phyloP scores from a whole-genome alignment of 2,888 invertebrate species.

The Junonia oenone region DNA sequence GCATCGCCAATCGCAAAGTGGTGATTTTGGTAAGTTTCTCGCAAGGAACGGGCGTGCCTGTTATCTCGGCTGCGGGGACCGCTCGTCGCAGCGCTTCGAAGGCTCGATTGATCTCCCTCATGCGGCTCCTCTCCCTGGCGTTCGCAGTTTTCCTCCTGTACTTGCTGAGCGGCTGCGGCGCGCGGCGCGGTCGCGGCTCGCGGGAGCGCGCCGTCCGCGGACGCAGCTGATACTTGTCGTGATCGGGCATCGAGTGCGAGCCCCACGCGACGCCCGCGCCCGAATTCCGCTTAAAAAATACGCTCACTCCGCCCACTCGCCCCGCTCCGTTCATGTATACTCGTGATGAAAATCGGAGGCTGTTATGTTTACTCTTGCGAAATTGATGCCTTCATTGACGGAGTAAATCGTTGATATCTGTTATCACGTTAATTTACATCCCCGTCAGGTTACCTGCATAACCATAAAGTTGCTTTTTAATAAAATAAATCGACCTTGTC shows the following conservation, averaged over 20 bases:
- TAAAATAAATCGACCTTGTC: background rate
- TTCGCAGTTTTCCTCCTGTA: constrained; percentile 94
- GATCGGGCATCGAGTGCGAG: constrained; percentile 72
- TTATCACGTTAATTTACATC: background rate
- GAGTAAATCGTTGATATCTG: background rate
- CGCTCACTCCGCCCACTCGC: constrained; percentile 65
- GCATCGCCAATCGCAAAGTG: constrained; percentile 91
- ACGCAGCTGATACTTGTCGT: constrained; percentile 78
- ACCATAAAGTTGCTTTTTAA: background rate
- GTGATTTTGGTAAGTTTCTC: constrained; percentile 95
- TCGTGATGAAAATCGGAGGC: constrained; percentile 30
- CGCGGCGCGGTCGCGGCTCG: constrained; percentile 78
- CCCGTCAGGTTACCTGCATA: background rate
- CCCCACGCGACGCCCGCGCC: constrained; percentile 51
- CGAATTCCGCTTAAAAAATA: constrained; percentile 64
- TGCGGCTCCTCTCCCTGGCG: constrained; percentile 90
- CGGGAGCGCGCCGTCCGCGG: constrained; percentile 72
- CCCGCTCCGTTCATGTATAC: constrained; percentile 69
- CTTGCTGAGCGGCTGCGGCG: constrained; percentile 89
- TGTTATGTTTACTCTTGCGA: background rate
- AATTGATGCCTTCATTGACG: background rate
- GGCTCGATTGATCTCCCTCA: constrained; percentile 94
- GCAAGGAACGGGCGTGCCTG: constrained; percentile 77
- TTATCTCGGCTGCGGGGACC: constrained; percentile 82
- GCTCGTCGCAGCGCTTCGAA: constrained; percentile 89